Base-by-base conservation (phyloP, 2,888 invertebrate species). In the Aplocera efformata region DNA sequence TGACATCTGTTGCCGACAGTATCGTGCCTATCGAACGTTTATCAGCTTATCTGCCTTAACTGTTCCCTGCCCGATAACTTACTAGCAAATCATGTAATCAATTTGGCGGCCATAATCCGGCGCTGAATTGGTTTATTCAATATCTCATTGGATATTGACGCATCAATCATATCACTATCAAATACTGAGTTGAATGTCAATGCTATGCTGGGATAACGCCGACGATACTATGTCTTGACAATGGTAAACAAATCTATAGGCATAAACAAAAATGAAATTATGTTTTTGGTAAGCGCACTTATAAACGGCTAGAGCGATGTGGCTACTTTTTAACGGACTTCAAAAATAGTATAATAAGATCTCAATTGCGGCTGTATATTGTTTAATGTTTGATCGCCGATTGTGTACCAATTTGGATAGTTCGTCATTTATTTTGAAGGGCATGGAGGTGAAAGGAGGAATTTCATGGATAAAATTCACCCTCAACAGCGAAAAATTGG, bases 1-100 rank as follows among this genome's bases (percentile, higher is more conserved):
- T 67, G 61, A 67, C 68, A 63, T 60, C 60, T 61, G 61, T 56
- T 58, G 48, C 52, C 41, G 49, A 49, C 45, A 46, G 46, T 56
- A 53, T 48, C 49, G 35, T 39, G 39, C 35, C 49, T 42, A 50
- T 53, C 43, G 48, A 43, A 39, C 50, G 40, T 43, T 56, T 60
- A 66, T 65, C 60, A 53, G 41, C 40, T 53, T 63, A 58, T 66
- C 59, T 48, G 40, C 33, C 33, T 36, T 32, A 35, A 41, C 40
- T 39, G 50, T 47, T 47, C 39, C 37, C 39, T 13, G 38, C 9
- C 36, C 38, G 42, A 52, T 43, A 52, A 46, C 49, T 51, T 32
- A 37, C 33, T 44, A 32, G 34, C 31, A 26, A 50, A 45, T 38
- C 38, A 42, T 33, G 39, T 46, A 46, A 50, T 48, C 46, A 50